Evolutionary conservation across 2,797 vertebrate genomes (phyloP), one percentile per base, ranked within the genome.

Genomic region (Protonibea diacanthus): DNA sequence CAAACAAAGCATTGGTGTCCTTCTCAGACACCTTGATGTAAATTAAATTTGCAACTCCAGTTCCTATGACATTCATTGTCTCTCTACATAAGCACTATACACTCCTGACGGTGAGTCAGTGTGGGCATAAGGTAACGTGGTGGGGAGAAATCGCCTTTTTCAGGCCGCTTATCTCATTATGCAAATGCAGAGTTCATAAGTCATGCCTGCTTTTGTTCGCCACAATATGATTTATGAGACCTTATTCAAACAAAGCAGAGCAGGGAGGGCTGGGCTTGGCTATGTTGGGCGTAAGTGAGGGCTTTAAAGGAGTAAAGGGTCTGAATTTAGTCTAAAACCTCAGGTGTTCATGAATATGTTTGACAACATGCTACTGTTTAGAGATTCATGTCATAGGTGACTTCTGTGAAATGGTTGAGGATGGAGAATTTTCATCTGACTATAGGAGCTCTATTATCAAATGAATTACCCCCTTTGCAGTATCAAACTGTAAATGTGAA

Each of bases 111-210:
- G 59, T 4, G 8, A 71, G 47, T 51, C 80, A 55, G 71, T 55
- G 64, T 70, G 9, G 5, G 69, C 60, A 71, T 48, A 40, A 9
- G 6, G 53, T 63, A 48, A 78, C 5, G 44, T 17, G 49, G 48
- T 59, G 44, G 55, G 27, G 56, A 67, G 59, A 86, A 89, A 78
- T 72, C 17, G 5, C 74, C 56, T 81, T 87, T 84, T 89, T 84
- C 80, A 84, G 84, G 76, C 77, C 51, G 65, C 82, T 92, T 92
- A 93, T 94, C 86, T 91, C 82, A 91, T 94, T 93, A 94, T 93
- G 88, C 80, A 90, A 92, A 94, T 91, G 45, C 18, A 48, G 73
- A 84, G 90, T 91, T 92, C 91, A 93, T 91, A 89, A 92, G 90
- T 94, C 91, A 93, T 45, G 62, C 66, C 86, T 82, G 70, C 77